These are phyloP conservation scores for Lycia hirtaria DNA, from an alignment of 2,888 invertebrate species.

Conservation along the genomic window DNA sequence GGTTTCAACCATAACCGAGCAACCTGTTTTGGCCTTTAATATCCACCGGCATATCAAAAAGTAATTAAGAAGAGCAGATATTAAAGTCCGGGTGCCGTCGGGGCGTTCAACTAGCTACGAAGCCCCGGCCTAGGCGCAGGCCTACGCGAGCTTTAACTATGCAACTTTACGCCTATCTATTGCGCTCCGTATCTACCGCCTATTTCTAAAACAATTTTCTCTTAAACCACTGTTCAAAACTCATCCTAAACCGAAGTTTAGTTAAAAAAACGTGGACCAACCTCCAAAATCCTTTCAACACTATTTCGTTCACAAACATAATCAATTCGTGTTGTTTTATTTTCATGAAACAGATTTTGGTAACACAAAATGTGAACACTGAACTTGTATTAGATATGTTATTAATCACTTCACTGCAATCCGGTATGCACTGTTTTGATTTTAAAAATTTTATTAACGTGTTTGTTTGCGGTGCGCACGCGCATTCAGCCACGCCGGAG, in stretches of 20 bases:
- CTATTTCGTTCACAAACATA: slow-evolving; percentile 65
- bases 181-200: not conserved
- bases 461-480: slow-evolving; percentile 47
- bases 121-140: not conserved
- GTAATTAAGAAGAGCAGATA: slow-evolving; percentile 43
- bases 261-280: slow-evolving; percentile 54
- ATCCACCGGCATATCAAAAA: slow-evolving; percentile 43
- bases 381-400: slow-evolving; percentile 21
- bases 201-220: not conserved
- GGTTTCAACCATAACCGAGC: slow-evolving; percentile 28
- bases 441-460: slow-evolving; percentile 42
- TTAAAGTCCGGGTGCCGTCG: slow-evolving; percentile 32
- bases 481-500: slow-evolving; percentile 61
- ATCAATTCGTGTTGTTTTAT: slow-evolving; percentile 66
- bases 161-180: slow-evolving; percentile 10
- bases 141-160: slow-evolving; percentile 18
- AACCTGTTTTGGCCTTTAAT: slow-evolving; percentile 40
- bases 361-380: slow-evolving; percentile 35
- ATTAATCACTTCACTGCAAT: slow-evolving; percentile 83
- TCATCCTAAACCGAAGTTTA: slow-evolving; percentile 21
- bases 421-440: slow-evolving; percentile 64
- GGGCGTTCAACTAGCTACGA: slow-evolving; percentile 22
- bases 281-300: slow-evolving; percentile 76
- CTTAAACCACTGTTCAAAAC: slow-evolving; percentile 6
- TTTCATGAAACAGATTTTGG: slow-evolving; percentile 46